Percentiles rank a stretch among this genome's conserved stretches.
Conservation (phyloP, 2,888 invertebrate species). For the Merodon equestris region DNA sequence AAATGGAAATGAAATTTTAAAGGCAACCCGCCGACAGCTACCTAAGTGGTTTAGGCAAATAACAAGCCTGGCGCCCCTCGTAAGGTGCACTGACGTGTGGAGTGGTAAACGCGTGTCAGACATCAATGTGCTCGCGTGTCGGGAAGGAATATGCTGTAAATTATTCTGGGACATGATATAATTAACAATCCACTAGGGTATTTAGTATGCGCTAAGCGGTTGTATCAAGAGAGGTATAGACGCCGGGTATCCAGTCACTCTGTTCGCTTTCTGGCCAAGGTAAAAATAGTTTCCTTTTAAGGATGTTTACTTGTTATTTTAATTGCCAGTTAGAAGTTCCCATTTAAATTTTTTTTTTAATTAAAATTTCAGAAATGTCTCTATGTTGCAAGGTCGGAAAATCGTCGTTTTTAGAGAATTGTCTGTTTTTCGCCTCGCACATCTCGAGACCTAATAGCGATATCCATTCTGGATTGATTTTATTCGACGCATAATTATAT, state of each 20-base stretch:
- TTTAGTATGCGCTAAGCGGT: background rate
- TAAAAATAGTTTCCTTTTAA: too few relatives aligned
- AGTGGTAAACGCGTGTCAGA: slow-evolving; percentile 27
- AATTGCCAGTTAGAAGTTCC: too few relatives aligned
- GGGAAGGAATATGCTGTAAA: slow-evolving; percentile 3
- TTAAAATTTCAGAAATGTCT: too few relatives aligned
- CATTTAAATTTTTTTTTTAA: too few relatives aligned
- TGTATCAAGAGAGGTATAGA: slow-evolving; percentile 10
- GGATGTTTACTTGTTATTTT: too few relatives aligned
- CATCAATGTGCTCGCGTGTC: slow-evolving; percentile 16
- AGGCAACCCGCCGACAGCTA: background rate
- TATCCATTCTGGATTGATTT: too few relatives aligned
- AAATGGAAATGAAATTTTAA: slow-evolving; percentile 6
- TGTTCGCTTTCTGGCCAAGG: too few relatives aligned
- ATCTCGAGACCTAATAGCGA: too few relatives aligned
- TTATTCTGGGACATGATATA: slow-evolving; percentile 21
- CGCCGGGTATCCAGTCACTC: background rate
- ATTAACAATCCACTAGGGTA: slow-evolving; percentile 10
- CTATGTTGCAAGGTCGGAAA: too few relatives aligned
- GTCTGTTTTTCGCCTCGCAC: too few relatives aligned
- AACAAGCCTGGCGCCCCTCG: background rate
- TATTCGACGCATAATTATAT: too few relatives aligned
- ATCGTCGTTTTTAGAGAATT: too few relatives aligned
- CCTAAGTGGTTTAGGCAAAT: slow-evolving; percentile 10
- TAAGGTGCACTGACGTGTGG: background rate